Base-by-base conservation (phyloP, 35 echinoderm and acorn worm species). In the Apostichopus californicus region DNA sequence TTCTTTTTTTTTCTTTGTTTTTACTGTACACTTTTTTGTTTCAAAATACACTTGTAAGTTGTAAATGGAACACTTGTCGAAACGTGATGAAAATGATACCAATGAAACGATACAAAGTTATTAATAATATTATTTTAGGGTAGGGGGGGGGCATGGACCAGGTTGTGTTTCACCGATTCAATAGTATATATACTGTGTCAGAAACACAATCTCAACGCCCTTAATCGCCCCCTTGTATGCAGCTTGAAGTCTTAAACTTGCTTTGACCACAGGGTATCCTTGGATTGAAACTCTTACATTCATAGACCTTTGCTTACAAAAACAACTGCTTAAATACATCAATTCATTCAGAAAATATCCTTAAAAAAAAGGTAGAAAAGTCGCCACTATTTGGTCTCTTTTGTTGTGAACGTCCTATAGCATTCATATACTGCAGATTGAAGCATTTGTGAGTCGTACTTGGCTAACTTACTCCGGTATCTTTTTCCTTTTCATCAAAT, bases 211-310 rank as follows among this genome's bases (percentile, higher is more conserved):
- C 64, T 68, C 64, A 14, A 68, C 71, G 71, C 71, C 15, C 21
- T 75, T 75, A 6, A 75, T 18, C 71, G 71, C 17, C 15, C 18
- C 17, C 34, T 4, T 46, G 34, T 46, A 46, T 20, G 15, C 15
- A 75, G 17, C 64, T 14, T 18, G 18, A 75, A 75, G 71, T 75
- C 21, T 14, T n/a, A n/a, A 75, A 75, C 71, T 18, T 75, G 2
- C 14, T 75, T 61, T n/a, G 71, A 46, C 71, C n/a, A 75, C 58
- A n/a, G 71, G 71, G 71, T 18, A 75, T 75, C n/a, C 71, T 75
- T 6, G 6, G n/a, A n/a, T 75, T 75, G 71, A 75, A 13, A 75
- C 71, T 75, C 71, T 75, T 75, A 75, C 71, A 75, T 75, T 75
- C 21, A 75, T 13, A 18, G 71, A 7, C 71, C 71, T 68, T 75